These are phyloP conservation scores for Cydia amplana DNA, from an alignment of 1,140 invertebrate genomes.

Conservation along the genomic window DNA sequence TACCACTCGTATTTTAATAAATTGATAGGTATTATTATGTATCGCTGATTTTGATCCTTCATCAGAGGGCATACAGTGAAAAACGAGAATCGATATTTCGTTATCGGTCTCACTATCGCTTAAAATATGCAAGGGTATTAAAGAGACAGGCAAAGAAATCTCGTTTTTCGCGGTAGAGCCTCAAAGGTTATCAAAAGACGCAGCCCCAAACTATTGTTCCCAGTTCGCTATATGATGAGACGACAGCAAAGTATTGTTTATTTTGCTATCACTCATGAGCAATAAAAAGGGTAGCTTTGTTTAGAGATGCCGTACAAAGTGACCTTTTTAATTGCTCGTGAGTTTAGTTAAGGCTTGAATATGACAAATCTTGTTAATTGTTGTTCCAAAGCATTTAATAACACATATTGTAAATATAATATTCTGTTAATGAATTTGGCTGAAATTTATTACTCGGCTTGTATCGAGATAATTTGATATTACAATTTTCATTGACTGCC, in stretches of 20 bases:
- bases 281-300: neutral
- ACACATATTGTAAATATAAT: constrained; percentile 23
- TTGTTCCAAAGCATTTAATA: constrained; percentile 59
- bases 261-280: neutral
- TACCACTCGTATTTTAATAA: neutral
- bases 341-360: constrained; percentile 24
- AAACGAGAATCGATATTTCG: too few species aligned
- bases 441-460: neutral
- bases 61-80: neutral
- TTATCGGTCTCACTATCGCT: too few species aligned
- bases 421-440: constrained; percentile 18
- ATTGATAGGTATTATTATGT: neutral
- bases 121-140: too few species aligned
- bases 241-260: constrained; percentile 4
- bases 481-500: constrained; percentile 47
- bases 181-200: too few species aligned
- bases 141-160: too few species aligned
- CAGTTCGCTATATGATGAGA: neutral
- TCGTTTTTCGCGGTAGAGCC: neutral
- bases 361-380: constrained; percentile 37
- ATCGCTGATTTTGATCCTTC: neutral
- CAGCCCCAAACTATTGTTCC: neutral
- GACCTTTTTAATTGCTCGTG: neutral
- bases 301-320: neutral
- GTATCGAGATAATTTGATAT: constrained; percentile 42